Conservation (phyloP, 2,888 invertebrate genomes). For the Drosophila silvestris region DNA sequence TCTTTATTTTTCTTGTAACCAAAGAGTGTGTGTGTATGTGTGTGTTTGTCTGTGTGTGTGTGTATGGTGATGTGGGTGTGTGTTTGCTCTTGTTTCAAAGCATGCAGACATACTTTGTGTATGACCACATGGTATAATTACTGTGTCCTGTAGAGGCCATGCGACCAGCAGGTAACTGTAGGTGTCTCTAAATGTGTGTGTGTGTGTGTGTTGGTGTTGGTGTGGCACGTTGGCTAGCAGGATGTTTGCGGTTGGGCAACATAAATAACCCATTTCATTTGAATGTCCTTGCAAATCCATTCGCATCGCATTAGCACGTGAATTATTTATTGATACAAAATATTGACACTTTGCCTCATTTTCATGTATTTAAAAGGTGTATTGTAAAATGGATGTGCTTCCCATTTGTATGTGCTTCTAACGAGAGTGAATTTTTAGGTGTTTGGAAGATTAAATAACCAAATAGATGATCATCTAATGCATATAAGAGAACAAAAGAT, state of each 20-base stretch:
- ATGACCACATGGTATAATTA: constrained; percentile 76
- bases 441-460: not conserved
- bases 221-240: constrained; percentile 8
- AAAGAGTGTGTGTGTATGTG: constrained; percentile 3
- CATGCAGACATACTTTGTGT: constrained; percentile 73
- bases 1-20: constrained; percentile 2
- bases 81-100: constrained; percentile 60
- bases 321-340: constrained; percentile 35
- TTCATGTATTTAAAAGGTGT: not conserved
- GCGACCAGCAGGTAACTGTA: constrained; percentile 15
- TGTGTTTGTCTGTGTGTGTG: not conserved
- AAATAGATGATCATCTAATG: not conserved
- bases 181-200: not conserved
- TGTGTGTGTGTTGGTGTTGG: not conserved
- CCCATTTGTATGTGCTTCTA: not conserved
- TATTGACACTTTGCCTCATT: not conserved
- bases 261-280: constrained; percentile 57
- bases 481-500: not conserved
- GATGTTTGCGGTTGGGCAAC: constrained; percentile 70
- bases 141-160: constrained; percentile 51
- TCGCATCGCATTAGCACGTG: constrained; percentile 29
- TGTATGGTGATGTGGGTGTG: constrained; percentile 9
- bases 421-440: not conserved
- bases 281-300: constrained; percentile 40
- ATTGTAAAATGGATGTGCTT: not conserved